Conservation (phyloP, 2,113 vertebrate genomes). For the Carlito syrichta region DNA sequence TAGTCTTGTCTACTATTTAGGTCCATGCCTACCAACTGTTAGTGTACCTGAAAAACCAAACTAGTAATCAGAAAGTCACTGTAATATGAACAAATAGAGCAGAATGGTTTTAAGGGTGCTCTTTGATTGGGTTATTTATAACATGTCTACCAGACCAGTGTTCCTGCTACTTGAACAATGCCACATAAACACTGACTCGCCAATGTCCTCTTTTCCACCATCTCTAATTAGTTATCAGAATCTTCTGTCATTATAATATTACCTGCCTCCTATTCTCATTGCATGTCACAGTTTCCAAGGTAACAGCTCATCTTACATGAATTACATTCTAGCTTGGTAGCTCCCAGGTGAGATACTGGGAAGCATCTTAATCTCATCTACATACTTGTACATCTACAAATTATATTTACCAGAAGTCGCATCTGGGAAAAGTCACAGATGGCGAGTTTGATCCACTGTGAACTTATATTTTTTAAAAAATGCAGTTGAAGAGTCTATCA, state of each 20-base stretch:
- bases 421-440: constrained; percentile 53
- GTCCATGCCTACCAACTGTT: background rate
- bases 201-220: background rate
- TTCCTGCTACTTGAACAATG: constrained; percentile 22
- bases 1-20: constrained; percentile 10
- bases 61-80: background rate
- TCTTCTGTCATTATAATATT: constrained; percentile 58
- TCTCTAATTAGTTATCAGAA: constrained; percentile 52
- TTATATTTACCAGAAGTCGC: constrained; percentile 63
- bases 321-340: constrained; percentile 55
- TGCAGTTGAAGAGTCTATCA: constrained; percentile 44
- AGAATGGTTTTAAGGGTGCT: background rate
- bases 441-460: constrained; percentile 54
- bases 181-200: background rate
- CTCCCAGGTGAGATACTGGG: constrained; percentile 62
- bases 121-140: constrained; percentile 13
- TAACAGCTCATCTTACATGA: constrained; percentile 63
- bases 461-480: background rate
- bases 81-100: background rate
- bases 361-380: constrained; percentile 67
- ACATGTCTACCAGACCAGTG: background rate
- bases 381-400: constrained; percentile 65
- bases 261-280: constrained; percentile 59
- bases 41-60: constrained; percentile 20
- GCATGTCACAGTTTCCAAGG: constrained; percentile 66